These are phyloP conservation scores for Megaustenia siamemsis DNA, from an alignment of 2,888 invertebrate genomes.

Conservation along the genomic window DNA sequence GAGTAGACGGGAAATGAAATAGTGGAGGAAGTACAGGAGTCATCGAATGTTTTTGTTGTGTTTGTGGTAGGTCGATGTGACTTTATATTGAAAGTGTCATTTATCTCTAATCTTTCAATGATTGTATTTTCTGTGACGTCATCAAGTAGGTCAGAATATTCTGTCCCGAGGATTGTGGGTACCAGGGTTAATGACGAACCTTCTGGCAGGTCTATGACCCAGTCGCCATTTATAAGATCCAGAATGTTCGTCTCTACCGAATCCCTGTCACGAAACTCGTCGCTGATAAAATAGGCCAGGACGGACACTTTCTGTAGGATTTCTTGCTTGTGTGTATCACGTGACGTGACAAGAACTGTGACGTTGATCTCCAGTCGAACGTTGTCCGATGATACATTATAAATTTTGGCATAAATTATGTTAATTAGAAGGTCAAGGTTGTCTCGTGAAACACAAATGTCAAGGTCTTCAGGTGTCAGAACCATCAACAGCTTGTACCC, in stretches of 20 bases:
- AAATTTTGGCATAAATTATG: not conserved
- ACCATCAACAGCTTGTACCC: conserved; percentile 42
- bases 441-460: not conserved
- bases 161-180: not conserved
- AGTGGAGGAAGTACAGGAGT: no score
- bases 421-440: not conserved
- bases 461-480: not conserved
- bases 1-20: not conserved
- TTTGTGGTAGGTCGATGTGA: no score
- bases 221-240: no score
- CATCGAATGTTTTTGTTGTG: no score
- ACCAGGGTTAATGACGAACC: not conserved
- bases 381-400: not conserved
- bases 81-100: no score
- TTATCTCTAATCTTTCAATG: not conserved
- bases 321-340: not conserved
- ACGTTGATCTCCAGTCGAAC: not conserved
- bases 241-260: not conserved
- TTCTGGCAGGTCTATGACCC: not conserved
- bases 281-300: not conserved
- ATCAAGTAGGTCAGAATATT: not conserved
- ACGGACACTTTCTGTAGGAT: not conserved
- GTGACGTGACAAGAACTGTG: not conserved
- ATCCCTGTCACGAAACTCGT: not conserved
- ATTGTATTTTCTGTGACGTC: not conserved